phyloP scores from a whole-genome alignment of 2,797 vertebrate species.

The Enteromius trimaculatus region DNA sequence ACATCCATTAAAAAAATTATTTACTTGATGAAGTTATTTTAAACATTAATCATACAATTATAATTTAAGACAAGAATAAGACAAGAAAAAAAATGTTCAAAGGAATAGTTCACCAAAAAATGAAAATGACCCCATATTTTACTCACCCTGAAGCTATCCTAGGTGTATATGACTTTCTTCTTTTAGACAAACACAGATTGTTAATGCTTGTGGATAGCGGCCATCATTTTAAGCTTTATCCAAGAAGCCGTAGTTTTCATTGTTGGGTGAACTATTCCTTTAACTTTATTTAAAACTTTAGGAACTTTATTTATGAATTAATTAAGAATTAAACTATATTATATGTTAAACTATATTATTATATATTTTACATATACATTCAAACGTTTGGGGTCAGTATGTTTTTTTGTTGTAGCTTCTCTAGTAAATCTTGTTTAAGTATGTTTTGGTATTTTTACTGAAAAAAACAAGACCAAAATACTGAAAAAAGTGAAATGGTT shows the following conservation, averaged over 20 bases:
- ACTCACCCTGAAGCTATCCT: too few species aligned
- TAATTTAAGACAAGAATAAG: not conserved
- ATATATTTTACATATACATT: not conserved
- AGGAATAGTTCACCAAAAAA: too few species aligned
- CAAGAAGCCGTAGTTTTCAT: too few species aligned
- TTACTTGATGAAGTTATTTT: not conserved
- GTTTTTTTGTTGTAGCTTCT: not conserved
- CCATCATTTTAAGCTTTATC: too few species aligned
- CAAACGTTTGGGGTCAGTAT: not conserved
- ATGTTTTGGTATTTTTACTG: not conserved
- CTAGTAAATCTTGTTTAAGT: not conserved
- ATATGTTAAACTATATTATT: not conserved
- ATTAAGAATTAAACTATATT: not conserved
- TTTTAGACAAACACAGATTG: too few species aligned
- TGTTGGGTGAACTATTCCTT: too few species aligned
- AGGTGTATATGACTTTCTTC: too few species aligned
- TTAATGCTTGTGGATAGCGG: too few species aligned
- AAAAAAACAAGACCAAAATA: not conserved
- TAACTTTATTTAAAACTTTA: not conserved
- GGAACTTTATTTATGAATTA: not conserved
- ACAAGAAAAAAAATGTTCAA: not conserved
- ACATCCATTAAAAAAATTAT: not conserved
- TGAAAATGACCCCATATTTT: too few species aligned
- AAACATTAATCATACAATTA: not conserved
- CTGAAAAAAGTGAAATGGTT: not conserved